phyloP scores from a whole-genome alignment of 2,797 vertebrate genomes.

The Rhadinocentrus ornatus region DNA sequence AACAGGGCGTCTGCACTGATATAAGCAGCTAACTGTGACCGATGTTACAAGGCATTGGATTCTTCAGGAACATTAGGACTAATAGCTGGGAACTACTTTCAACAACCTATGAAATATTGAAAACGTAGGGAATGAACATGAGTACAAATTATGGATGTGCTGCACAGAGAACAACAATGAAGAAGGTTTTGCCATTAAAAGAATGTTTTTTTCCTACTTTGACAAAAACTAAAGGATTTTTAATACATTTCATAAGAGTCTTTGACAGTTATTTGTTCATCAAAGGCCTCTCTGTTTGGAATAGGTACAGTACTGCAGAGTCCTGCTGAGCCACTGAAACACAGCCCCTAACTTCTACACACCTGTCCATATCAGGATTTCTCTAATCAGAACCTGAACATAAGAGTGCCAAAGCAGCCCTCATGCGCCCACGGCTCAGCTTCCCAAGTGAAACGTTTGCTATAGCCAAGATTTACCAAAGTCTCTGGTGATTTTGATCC shows the following conservation, averaged over 20 bases:
- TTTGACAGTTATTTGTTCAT: slow-evolving; percentile 75
- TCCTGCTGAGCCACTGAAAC: slow-evolving; percentile 63
- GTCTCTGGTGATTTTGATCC: slow-evolving; percentile 64
- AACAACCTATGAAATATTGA: slow-evolving; percentile 73
- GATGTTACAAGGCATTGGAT: slow-evolving; percentile 80
- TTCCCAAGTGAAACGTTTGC: slow-evolving; percentile 54
- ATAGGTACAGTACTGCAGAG: slow-evolving; percentile 65
- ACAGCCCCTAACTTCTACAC: slow-evolving; percentile 49
- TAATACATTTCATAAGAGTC: slow-evolving; percentile 67
- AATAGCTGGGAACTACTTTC: slow-evolving; percentile 51
- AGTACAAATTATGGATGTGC: slow-evolving; percentile 75
- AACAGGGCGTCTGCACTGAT: slow-evolving; percentile 59
- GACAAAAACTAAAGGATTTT: slow-evolving; percentile 65
- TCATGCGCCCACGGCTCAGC: slow-evolving; percentile 61
- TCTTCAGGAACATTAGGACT: slow-evolving; percentile 57
- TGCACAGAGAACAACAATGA: slow-evolving; percentile 62
- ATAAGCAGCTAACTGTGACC: slow-evolving; percentile 63
- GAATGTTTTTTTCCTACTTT: slow-evolving; percentile 70
- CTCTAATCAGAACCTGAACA: slow-evolving; percentile 37
- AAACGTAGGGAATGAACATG: slow-evolving; percentile 64
- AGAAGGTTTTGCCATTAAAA: slow-evolving; percentile 60
- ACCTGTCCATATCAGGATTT: slow-evolving; percentile 64
- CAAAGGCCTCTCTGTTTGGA: slow-evolving; percentile 84
- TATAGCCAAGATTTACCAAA: slow-evolving; percentile 63
- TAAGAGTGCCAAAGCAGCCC: slow-evolving; percentile 53